Evolutionary conservation across 2,888 invertebrate species (phyloP).

Genomic region (Fragum fragum): DNA sequence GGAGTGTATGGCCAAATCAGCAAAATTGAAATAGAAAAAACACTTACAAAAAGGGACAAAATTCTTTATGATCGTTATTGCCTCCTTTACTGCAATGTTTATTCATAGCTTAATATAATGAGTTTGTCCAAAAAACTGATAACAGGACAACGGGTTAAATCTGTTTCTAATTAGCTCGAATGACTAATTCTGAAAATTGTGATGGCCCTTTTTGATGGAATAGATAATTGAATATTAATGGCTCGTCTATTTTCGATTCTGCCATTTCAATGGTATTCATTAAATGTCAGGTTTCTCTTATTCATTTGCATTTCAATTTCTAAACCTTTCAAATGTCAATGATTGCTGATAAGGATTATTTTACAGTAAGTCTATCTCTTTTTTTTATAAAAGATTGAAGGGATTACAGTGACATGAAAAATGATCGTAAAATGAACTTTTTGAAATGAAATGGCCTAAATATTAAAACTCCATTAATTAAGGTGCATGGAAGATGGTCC

Average conservation of each 20-base stretch:
- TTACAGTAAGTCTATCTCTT: neutral
- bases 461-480: too few relatives aligned
- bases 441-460: too few relatives aligned
- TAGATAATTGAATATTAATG: constrained; percentile 13
- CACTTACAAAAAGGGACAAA: too few relatives aligned
- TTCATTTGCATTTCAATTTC: constrained; percentile 1
- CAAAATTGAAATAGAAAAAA: too few relatives aligned
- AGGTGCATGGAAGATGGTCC: too few relatives aligned
- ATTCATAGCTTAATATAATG: too few relatives aligned
- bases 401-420: neutral
- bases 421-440: neutral
- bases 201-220: neutral
- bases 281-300: constrained; percentile 1
- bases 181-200: neutral
- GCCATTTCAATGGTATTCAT: constrained; percentile 7
- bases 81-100: too few relatives aligned
- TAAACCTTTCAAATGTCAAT: neutral
- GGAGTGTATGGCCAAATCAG: too few relatives aligned
- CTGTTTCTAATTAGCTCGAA: neutral
- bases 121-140: too few relatives aligned
- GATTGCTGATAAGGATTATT: neutral
- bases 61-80: too few relatives aligned
- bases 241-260: constrained; percentile 4
- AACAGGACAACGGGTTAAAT: too few relatives aligned
- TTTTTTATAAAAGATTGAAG: neutral